A percentile compares a stretch with the other conserved stretches of the same genome.
phyloP scores from a whole-genome alignment of 2,113 vertebrate genomes.

The Poecilia latipinna region DNA sequence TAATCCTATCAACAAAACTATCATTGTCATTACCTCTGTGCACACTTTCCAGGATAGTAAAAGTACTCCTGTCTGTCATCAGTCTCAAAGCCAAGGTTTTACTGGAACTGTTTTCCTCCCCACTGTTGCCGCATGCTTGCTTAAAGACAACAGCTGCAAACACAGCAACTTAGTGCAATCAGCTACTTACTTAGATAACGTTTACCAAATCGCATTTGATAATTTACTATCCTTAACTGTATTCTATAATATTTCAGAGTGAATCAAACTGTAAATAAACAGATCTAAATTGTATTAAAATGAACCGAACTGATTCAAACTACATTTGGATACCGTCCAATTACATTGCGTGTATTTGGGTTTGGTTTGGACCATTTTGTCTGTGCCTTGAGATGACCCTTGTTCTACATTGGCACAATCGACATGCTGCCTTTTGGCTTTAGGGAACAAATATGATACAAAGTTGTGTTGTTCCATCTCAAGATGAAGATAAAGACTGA shows the following conservation, averaged over 20 bases:
- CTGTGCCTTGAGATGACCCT: not conserved
- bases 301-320: too few species aligned
- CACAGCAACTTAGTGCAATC: too few species aligned
- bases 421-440: too few species aligned
- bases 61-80: too few species aligned
- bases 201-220: not conserved
- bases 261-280: not conserved
- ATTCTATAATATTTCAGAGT: not conserved
- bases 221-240: not conserved
- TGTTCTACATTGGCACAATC: too few species aligned
- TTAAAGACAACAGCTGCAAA: not conserved
- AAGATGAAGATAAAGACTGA: not conserved
- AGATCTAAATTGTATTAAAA: not conserved
- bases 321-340: too few species aligned
- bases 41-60: not conserved
- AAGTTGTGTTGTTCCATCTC: not conserved
- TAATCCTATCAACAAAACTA: not conserved
- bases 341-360: too few species aligned
- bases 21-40: not conserved
- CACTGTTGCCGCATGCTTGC: not conserved
- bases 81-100: not conserved
- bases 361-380: too few species aligned
- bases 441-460: not conserved
- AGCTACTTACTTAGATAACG: too few species aligned
- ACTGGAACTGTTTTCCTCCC: not conserved